Evolutionary conservation across 2,797 vertebrate genomes (phyloP), one percentile per base, ranked within the genome.

Genomic region (Moxostoma hubbsi): DNA sequence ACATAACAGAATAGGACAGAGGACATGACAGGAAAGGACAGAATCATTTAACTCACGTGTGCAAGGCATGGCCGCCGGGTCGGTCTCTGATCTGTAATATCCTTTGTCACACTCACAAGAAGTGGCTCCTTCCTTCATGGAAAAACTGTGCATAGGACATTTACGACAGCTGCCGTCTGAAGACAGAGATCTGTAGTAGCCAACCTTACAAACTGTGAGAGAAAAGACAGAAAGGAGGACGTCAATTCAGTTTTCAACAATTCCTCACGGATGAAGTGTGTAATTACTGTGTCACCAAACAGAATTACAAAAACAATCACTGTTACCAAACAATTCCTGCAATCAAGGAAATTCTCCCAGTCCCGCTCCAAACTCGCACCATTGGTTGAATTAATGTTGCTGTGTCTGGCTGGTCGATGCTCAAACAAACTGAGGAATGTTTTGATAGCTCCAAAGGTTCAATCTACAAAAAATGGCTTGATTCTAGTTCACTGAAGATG

Each of bases 101-200:
- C 94, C 96, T 64, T 96, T 96, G 76, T 99, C 98, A 8, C 98
- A 99, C 88, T 90, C 95, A 82, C 98, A 99, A 13, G 95, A 96
- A 9, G 96, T 96, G 83, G 96, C 96, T 64, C 96, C 97, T 90
- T 98, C 98, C 87, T 95, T 94, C 86, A 95, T 92, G 1, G 97
- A 97, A 91, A 96, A 98, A 90, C 97, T 99, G 88, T 98, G 95
- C 13, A 94, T 95, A 0, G 98, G 97, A 90, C 98, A 99, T 86
- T 98, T 98, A 90, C 95, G 93, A 83, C 98, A 99, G 83, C 91
- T 82, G 18, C 90, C 90, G 9, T 99, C 97, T 0, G 94, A 94
- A 65, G 96, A 96, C 84, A 97, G 93, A 24, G 97, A 96, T 69
- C 97, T 96, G 92, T 96, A 98, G 93, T 95, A 98, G 75, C 98